Percentiles rank a stretch among this genome's conserved stretches.
phyloP scores from a whole-genome alignment of 2,888 invertebrate species.

The Nephrotoma appendiculata region DNA sequence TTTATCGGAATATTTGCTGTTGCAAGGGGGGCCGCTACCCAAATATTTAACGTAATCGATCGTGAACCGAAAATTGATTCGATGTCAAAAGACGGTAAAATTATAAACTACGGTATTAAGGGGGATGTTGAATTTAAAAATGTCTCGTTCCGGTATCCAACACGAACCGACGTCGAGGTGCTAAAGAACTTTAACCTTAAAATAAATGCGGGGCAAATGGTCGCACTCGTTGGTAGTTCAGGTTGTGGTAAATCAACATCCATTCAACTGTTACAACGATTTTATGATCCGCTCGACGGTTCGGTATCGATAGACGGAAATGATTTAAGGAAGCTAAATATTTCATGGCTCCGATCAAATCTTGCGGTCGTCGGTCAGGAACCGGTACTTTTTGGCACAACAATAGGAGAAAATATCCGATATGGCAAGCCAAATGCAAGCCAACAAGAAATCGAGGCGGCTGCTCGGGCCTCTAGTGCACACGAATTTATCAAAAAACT shows the following conservation, averaged over 20 bases:
- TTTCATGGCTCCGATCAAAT: conserved; percentile 57
- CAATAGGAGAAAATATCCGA: conserved; percentile 50
- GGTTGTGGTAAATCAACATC: conserved; percentile 77
- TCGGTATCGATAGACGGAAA: conserved; percentile 42
- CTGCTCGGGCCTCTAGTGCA: conserved; percentile 60
- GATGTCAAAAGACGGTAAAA: conserved; percentile 46
- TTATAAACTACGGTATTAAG: conserved; percentile 36
- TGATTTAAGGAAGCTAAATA: conserved; percentile 54
- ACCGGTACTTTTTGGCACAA: conserved; percentile 69
- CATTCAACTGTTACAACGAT: conserved; percentile 57
- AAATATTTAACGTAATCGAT: conserved; percentile 63
- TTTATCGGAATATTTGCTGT: conserved; percentile 60
- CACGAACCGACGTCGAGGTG: conserved; percentile 55
- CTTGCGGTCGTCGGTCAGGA: conserved; percentile 84
- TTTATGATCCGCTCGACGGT: conserved; percentile 52
- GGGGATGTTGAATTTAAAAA: conserved; percentile 58
- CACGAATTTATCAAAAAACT: conserved; percentile 60
- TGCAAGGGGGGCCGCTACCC: conserved; percentile 58
- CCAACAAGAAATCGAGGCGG: conserved; percentile 52
- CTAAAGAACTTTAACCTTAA: conserved; percentile 50
- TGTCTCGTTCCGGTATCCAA: conserved; percentile 65
- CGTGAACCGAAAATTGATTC: conserved; percentile 58
- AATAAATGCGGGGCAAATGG: conserved; percentile 49
- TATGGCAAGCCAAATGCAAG: conserved; percentile 58
- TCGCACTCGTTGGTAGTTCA: conserved; percentile 57